Conservation (phyloP, 2,888 invertebrate genomes). For the Crematogaster levior region DNA sequence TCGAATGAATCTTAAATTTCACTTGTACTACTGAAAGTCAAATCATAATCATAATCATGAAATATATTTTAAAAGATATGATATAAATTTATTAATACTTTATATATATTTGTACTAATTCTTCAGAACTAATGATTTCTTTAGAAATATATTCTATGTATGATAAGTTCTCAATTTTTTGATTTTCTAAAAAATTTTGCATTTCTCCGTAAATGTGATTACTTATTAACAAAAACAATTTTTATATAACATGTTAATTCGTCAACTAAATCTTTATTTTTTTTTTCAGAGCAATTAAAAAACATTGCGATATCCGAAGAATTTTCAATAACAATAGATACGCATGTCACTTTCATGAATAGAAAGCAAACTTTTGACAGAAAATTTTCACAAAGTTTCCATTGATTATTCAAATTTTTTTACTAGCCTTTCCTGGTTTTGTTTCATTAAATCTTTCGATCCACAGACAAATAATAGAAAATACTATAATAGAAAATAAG, state of each 20-base stretch:
- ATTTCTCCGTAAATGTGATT: neutral
- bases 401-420: slow-evolving; percentile 16
- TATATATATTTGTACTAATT: neutral
- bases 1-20: slow-evolving; percentile 1
- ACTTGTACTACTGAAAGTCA: slow-evolving; percentile 26
- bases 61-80: neutral
- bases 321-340: neutral
- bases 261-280: neutral
- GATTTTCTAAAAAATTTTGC: neutral
- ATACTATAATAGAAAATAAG: neutral
- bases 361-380: slow-evolving; percentile 10
- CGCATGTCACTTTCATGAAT: neutral
- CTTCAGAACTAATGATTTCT: neutral
- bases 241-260: neutral
- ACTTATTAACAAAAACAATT: neutral
- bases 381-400: neutral
- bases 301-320: neutral
- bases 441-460: slow-evolving; percentile 6
- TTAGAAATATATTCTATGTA: neutral
- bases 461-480: neutral
- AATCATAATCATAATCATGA: neutral
- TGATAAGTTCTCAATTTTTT: neutral
- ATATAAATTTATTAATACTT: neutral
- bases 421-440: neutral
- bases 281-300: slow-evolving; percentile 5